phyloP scores from a whole-genome alignment of 2,113 vertebrate genomes.

The Melospiza georgiana region DNA sequence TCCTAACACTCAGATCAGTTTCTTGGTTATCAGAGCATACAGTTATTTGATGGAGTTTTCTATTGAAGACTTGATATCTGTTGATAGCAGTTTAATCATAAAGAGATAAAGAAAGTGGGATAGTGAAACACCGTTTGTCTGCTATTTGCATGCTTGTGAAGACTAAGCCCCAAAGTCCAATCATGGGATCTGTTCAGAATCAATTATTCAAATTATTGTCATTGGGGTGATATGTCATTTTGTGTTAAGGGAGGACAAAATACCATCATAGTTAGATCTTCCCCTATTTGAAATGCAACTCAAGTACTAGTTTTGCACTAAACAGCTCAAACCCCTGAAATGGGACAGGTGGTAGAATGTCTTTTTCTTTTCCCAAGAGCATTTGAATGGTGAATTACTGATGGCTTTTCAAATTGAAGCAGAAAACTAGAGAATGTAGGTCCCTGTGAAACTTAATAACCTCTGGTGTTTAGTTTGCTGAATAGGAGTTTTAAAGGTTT shows the following conservation, averaged over 20 bases:
- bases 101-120: neutral
- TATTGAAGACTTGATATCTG: neutral
- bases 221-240: neutral
- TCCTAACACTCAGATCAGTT: neutral
- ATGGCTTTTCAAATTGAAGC: neutral
- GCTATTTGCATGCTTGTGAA: neutral
- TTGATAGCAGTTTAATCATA: neutral
- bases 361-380: neutral
- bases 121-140: neutral
- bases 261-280: neutral
- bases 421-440: neutral
- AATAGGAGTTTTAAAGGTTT: neutral
- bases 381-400: neutral
- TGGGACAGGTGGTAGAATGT: neutral
- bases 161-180: neutral
- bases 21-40: neutral
- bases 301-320: neutral
- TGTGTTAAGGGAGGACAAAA: neutral
- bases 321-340: neutral
- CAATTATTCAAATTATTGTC: neutral
- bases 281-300: neutral
- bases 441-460: neutral
- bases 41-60: neutral
- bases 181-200: neutral
- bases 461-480: neutral